phyloP scores from a whole-genome alignment of 1,140 invertebrate species.

The Daktulosphaira vitifoliae region DNA sequence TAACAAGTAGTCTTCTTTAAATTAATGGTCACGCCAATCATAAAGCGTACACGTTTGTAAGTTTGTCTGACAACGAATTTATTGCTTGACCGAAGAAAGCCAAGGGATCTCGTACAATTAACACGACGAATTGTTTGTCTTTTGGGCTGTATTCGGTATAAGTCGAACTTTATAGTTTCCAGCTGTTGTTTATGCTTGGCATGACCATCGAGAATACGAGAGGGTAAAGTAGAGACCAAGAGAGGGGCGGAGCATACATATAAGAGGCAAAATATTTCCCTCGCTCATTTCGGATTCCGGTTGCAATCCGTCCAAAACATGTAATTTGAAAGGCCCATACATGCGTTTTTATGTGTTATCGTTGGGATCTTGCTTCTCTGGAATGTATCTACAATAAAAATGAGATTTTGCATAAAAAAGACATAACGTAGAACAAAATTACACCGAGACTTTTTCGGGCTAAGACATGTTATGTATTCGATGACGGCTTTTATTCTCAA shows the following conservation, averaged over 20 bases:
- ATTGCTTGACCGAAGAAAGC: background rate
- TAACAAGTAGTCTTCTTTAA: too few species aligned
- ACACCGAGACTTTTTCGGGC: background rate
- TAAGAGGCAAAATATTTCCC: background rate
- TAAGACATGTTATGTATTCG: conserved; percentile 1
- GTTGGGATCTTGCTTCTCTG: background rate
- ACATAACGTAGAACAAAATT: background rate
- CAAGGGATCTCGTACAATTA: conserved; percentile 14
- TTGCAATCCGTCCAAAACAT: conserved; percentile 23
- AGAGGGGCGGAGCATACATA: background rate
- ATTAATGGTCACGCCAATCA: too few species aligned
- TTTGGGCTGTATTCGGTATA: background rate
- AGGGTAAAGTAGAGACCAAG: background rate
- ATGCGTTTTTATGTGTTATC: conserved; percentile 30
- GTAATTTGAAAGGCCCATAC: conserved; percentile 5
- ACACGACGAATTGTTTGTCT: conserved; percentile 27
- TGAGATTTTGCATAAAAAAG: conserved; percentile 14
- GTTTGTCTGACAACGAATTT: background rate
- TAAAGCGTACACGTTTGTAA: too few species aligned
- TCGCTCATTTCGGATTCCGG: conserved; percentile 26
- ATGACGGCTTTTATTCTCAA: background rate
- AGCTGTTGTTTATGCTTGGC: too few species aligned
- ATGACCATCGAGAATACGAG: too few species aligned
- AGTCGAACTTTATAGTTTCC: conserved; percentile 27
- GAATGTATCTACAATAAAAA: background rate